A percentile compares a stretch with the other conserved stretches of the same genome.
Evolutionary conservation across 2,113 vertebrate genomes (phyloP).

Genomic region (Lanius ludovicianus): DNA sequence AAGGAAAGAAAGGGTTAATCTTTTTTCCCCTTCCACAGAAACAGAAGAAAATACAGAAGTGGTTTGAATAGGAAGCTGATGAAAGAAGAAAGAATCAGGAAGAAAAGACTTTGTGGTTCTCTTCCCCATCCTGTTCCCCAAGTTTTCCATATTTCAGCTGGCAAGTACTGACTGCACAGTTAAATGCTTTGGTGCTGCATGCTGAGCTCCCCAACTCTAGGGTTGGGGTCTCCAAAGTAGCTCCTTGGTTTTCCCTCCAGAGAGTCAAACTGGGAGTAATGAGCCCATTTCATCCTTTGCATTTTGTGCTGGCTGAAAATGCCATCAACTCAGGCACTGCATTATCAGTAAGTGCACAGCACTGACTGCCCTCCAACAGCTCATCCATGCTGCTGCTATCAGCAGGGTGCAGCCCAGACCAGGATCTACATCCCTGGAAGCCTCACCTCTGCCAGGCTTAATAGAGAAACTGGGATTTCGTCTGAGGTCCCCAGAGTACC

Average conservation of each 20-base stretch:
- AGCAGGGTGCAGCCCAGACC: neutral
- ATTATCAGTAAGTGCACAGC: neutral
- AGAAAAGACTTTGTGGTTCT: neutral
- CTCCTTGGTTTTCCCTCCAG: neutral
- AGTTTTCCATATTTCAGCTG: neutral
- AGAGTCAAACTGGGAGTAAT: neutral
- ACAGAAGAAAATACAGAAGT: neutral
- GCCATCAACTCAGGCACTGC: neutral
- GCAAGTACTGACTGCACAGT: neutral
- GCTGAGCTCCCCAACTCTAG: neutral
- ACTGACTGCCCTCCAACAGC: neutral
- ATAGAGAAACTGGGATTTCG: conserved; percentile 71
- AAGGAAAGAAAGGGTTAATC: neutral
- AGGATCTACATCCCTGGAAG: neutral
- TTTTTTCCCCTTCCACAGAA: neutral
- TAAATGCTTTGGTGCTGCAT: neutral
- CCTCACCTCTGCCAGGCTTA: conserved; percentile 76
- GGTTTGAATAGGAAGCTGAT: neutral
- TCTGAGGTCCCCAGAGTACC: conserved; percentile 75
- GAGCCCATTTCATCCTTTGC: neutral
- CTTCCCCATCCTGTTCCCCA: neutral
- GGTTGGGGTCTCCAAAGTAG: neutral
- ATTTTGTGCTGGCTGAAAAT: neutral
- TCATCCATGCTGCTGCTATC: neutral
- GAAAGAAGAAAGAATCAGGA: neutral